Evolutionary conservation across 30 jellyfish, hydroid and myxozoan genomes (phyloP).

Genomic region (Haliclystus octoradiatus): DNA sequence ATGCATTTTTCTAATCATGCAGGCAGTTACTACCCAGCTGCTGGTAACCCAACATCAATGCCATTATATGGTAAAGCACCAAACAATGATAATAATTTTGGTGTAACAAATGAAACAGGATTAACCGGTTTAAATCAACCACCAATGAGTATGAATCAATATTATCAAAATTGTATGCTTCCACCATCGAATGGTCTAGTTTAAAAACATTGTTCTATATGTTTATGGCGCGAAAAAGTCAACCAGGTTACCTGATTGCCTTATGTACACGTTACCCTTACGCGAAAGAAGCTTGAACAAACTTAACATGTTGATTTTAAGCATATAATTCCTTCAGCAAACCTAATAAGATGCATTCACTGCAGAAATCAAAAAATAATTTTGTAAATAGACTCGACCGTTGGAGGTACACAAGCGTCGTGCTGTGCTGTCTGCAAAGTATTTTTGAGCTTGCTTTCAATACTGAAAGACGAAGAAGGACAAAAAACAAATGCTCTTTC

Average conservation of each 20-base stretch:
- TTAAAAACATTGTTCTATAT: no score
- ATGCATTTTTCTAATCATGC: conserved; percentile 99
- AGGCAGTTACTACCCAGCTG: conserved; percentile 84
- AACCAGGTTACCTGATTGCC: no score
- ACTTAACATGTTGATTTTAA: no score
- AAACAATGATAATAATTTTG: background rate
- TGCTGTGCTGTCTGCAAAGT: no score
- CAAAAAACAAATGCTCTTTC: background rate
- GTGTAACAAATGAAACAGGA: background rate
- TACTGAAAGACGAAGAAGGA: no score
- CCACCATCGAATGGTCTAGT: conserved; percentile 80
- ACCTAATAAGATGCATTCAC: no score
- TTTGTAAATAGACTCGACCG: background rate
- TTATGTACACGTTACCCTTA: no score
- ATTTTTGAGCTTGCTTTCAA: no score
- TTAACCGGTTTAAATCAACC: background rate
- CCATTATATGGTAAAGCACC: background rate
- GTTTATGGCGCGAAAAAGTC: no score
- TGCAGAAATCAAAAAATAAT: background rate
- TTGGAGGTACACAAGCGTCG: background rate
- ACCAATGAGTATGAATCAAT: conserved; percentile 58
- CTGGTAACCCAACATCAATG: conserved; percentile 1
- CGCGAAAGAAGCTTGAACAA: no score
- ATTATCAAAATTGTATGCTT: conserved; percentile 94
- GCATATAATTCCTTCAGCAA: no score